Evolutionary conservation across 2,888 invertebrate species (phyloP).

Genomic region (Phasia obesa): DNA sequence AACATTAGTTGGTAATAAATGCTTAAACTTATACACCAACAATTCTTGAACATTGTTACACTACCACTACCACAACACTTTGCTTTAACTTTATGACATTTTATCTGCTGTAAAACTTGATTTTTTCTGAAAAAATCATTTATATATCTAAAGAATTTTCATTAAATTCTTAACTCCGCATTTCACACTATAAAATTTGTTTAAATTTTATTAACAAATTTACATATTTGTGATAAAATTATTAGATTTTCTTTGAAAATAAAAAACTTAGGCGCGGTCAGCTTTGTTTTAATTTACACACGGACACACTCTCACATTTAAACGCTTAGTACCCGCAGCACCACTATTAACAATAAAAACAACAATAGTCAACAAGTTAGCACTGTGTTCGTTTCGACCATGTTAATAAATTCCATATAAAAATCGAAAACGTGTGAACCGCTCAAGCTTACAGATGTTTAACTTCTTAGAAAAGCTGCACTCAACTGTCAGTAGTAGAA

Average conservation of each 20-base stretch:
- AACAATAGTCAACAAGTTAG: constrained; percentile 67
- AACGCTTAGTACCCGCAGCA: constrained; percentile 52
- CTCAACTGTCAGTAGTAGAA: constrained; percentile 48
- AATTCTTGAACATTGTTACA: neutral
- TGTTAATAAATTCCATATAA: constrained; percentile 49
- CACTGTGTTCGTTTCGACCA: constrained; percentile 51
- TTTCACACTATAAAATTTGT: constrained; percentile 4
- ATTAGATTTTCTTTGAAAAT: constrained; percentile 52
- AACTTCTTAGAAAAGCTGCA: constrained; percentile 67
- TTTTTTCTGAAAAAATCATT: constrained; percentile 9
- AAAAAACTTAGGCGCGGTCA: constrained; percentile 73
- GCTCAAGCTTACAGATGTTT: constrained; percentile 63
- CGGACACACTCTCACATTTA: constrained; percentile 16
- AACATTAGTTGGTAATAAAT: constrained; percentile 45
- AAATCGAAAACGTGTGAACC: constrained; percentile 46
- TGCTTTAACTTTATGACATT: constrained; percentile 18
- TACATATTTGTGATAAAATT: constrained; percentile 37
- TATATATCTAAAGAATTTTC: neutral
- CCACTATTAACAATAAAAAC: constrained; percentile 27
- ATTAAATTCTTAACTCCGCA: neutral
- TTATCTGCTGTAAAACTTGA: constrained; percentile 18
- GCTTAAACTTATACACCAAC: constrained; percentile 6
- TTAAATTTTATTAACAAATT: constrained; percentile 24
- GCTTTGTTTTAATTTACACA: constrained; percentile 58
- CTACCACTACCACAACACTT: constrained; percentile 44